Conservation (phyloP, 2,888 invertebrate species). For the Shargacucullia verbasci region DNA sequence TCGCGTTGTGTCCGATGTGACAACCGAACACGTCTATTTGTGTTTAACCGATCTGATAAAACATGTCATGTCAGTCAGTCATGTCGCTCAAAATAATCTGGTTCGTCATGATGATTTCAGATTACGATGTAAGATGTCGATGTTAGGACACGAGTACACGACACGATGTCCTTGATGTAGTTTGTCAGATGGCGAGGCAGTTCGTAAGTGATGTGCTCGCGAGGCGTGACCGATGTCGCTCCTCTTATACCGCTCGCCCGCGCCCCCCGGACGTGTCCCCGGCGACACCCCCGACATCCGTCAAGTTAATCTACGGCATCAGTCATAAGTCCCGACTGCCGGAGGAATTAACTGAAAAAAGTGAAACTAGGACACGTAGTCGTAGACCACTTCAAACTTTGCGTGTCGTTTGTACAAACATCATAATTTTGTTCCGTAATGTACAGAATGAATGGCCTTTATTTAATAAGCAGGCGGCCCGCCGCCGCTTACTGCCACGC, state of each 20-base stretch:
- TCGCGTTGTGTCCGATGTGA: neutral
- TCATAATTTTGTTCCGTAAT: neutral
- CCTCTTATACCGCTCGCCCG: neutral
- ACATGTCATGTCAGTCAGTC: neutral
- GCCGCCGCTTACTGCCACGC: no score
- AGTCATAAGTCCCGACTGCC: constrained; percentile 17
- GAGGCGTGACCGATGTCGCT: constrained; percentile 6
- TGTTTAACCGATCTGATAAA: neutral
- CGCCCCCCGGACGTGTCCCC: neutral
- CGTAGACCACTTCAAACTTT: neutral
- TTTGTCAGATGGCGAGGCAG: neutral
- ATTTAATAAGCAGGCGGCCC: neutral
- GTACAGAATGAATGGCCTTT: neutral
- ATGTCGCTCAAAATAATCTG: neutral
- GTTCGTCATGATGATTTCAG: neutral
- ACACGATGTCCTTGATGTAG: neutral
- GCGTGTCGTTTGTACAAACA: neutral
- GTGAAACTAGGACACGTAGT: neutral
- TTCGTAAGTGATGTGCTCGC: constrained; percentile 6
- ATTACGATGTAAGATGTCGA: neutral
- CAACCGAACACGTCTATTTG: neutral
- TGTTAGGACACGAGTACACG: no score
- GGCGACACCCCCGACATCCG: constrained; percentile 13
- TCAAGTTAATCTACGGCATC: constrained; percentile 40
- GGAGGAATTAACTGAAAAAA: constrained; percentile 5